Base-by-base conservation (phyloP, 2,797 vertebrate genomes). In the Sebastes wilsoni region DNA sequence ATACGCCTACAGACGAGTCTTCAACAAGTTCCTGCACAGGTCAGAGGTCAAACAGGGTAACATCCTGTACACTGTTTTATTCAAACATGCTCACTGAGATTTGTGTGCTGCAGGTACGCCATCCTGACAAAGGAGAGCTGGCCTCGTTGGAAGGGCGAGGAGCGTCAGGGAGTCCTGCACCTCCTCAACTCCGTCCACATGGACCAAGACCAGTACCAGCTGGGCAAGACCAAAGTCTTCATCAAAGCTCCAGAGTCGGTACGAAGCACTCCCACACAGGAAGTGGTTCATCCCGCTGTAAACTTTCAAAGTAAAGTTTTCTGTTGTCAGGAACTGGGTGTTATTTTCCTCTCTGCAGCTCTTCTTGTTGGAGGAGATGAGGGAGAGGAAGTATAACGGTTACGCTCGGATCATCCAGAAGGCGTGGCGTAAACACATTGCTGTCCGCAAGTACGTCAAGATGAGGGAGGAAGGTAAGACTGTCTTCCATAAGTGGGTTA, bases 191-290 rank as follows among this genome's bases (percentile, higher is more conserved):
- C 96, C 0, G 97, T 97, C 64, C 90, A 97, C 83, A 97, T 97
- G 96, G 97, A 97, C 72, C 84, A 93, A 0, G 96, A 97, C 85
- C 96, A 97, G 90, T 97, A 92, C 93, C 97, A 97, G 89, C 90
- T 97, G 72, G 97, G 97, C 4, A 94, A 93, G 73, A 82, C 75
- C 85, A 97, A 97, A 86, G 91, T 97, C 80, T 97, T 97, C 89
- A 95, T 97, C 85, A 97, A 97, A 75, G 96, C 96, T 11, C 97
- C 97, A 0, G 97, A 97, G 88, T 97, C 97, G 80, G 97, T 97
- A 90, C 0, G 95, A 87, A 11, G 10, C n/a, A 23, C 42, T 46
- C 42, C 42, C 16, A 46, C 30, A 20, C 66, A 38, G 28, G 16
- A 75, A 32, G 22, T 6, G 12, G 6, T 34, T 23, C 18, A 5